Evolutionary conservation across 92 coral and sea anemone species (phyloP).

Genomic region (Phenganax stokvisi): DNA sequence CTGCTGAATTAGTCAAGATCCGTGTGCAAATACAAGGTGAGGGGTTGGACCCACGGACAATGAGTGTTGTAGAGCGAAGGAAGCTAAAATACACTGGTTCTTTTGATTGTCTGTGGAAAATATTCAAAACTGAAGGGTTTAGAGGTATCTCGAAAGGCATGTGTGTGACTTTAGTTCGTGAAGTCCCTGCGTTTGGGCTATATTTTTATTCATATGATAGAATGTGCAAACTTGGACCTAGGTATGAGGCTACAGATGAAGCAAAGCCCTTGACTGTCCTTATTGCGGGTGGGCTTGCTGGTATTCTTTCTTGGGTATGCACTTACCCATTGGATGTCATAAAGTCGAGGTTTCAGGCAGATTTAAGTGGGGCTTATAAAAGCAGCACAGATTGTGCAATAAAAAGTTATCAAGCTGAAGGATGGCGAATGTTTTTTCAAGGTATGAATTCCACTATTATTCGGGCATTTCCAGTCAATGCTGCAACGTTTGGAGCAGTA

Average conservation of each 20-base stretch:
- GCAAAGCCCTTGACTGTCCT: constrained; percentile 54
- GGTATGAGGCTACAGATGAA: constrained; percentile 41
- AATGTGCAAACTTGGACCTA: constrained; percentile 47
- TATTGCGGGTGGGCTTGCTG: constrained; percentile 84
- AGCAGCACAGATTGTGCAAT: constrained; percentile 69
- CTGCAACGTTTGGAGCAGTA: constrained; percentile 57
- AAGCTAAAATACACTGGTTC: constrained; percentile 65
- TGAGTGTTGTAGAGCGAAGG: constrained; percentile 49
- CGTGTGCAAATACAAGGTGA: constrained; percentile 96
- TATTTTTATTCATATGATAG: constrained; percentile 79
- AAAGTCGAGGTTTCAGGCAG: constrained; percentile 94
- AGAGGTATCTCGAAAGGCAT: constrained; percentile 73
- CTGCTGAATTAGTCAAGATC: constrained; percentile 80
- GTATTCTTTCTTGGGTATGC: constrained; percentile 72
- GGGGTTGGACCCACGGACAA: constrained; percentile 41
- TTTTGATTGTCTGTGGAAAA: constrained; percentile 70
- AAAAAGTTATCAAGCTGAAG: constrained; percentile 67
- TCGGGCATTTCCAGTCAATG: constrained; percentile 83
- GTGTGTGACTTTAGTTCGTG: constrained; percentile 55
- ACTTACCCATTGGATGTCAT: constrained; percentile 83
- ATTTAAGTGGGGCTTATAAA: constrained; percentile 70
- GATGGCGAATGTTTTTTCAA: constrained; percentile 57
- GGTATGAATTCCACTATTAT: constrained; percentile 76
- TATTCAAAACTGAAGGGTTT: constrained; percentile 60
- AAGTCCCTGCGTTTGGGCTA: constrained; percentile 70